These are phyloP conservation scores for Melipona bicolor DNA, from an alignment of 2,888 invertebrate genomes.

Conservation along the genomic window DNA sequence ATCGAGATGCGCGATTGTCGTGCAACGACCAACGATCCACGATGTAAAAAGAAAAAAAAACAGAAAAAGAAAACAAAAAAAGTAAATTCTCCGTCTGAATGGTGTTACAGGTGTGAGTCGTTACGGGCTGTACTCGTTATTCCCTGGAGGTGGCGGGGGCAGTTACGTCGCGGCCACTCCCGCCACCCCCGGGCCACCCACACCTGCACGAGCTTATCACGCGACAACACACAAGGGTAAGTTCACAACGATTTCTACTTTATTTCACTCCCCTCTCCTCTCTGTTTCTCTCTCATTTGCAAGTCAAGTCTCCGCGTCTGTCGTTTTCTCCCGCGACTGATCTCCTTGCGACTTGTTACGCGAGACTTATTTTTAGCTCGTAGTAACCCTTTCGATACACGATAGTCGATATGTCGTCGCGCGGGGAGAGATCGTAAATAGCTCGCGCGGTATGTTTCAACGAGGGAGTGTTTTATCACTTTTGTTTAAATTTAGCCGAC, in stretches of 20 bases:
- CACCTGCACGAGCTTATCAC: conserved; percentile 81
- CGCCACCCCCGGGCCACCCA: conserved; percentile 78
- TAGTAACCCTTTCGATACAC: conserved; percentile 15
- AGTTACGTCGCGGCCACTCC: conserved; percentile 81
- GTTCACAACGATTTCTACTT: conserved; percentile 62
- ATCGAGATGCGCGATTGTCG: neutral
- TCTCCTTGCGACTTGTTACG: conserved; percentile 1
- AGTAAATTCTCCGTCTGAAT: conserved; percentile 34
- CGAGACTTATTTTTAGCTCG: conserved; percentile 12
- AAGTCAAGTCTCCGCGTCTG: no score
- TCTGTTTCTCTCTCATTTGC: neutral
- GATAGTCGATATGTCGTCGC: neutral
- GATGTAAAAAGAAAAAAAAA: conserved; percentile 1
- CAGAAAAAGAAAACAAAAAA: neutral
- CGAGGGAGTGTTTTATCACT: neutral
- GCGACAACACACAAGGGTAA: conserved; percentile 86
- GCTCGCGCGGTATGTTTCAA: neutral
- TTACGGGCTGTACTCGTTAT: conserved; percentile 90
- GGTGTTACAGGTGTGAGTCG: conserved; percentile 87
- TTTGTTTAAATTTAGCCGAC: conserved; percentile 13
- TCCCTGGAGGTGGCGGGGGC: conserved; percentile 85
- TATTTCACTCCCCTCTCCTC: conserved; percentile 4
- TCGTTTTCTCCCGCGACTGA: neutral
- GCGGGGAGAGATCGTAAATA: neutral
- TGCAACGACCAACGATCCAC: neutral